Evolutionary conservation across 2,888 invertebrate genomes (phyloP).

Genomic region (Imbricaverruca yamaguchii): DNA sequence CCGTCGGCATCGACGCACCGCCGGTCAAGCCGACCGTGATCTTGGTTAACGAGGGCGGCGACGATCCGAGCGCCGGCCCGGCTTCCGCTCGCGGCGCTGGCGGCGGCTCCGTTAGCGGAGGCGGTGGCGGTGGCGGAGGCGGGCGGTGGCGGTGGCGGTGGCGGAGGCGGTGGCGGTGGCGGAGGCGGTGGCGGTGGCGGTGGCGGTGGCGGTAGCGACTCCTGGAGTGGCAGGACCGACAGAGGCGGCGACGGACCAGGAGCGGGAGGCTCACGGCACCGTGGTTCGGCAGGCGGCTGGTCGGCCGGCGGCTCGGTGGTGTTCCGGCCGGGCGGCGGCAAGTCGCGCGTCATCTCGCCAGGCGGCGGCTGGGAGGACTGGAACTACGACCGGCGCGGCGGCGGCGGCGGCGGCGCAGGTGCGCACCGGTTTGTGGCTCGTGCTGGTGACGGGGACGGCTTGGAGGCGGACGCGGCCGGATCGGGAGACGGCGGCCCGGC

Average conservation of each 20-base stretch:
- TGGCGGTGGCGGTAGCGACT: background rate
- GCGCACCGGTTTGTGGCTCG: background rate
- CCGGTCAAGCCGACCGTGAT: conserved; percentile 24
- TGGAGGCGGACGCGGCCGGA: background rate
- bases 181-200: background rate
- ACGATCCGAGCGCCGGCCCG: background rate
- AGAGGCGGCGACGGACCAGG: background rate
- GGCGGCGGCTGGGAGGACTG: conserved; percentile 16
- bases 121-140: conserved; percentile 5
- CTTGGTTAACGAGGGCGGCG: conserved; percentile 11
- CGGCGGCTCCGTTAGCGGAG: background rate
- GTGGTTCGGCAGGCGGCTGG: background rate
- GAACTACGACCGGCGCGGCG: background rate
- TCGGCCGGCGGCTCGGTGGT: background rate
- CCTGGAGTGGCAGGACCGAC: background rate
- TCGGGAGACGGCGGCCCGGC: background rate
- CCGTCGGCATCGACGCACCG: conserved; percentile 34
- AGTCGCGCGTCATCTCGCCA: background rate
- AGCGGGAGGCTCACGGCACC: background rate
- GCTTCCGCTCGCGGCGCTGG: background rate
- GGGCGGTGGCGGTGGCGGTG: background rate
- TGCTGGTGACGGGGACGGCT: background rate
- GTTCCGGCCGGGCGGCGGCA: background rate
- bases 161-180: background rate
- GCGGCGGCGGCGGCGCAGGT: background rate